Conservation (phyloP, 2,888 invertebrate species). For the Chrysolina haemoptera region DNA sequence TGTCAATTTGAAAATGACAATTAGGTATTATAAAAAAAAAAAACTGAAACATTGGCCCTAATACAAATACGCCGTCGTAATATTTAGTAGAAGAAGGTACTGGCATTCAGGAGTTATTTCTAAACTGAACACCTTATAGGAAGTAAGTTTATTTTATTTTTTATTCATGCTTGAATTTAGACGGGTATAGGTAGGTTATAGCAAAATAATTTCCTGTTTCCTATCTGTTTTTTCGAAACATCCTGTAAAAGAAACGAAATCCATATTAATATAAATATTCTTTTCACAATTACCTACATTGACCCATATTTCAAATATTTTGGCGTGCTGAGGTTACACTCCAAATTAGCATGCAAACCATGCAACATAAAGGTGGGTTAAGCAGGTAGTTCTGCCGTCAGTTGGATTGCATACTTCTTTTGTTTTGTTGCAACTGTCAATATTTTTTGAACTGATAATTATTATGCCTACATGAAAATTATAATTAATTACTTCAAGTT, state of each 20-base stretch:
- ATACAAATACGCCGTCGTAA: too few species aligned
- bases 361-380: conserved; percentile 20
- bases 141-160: too few species aligned
- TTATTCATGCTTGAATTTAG: not conserved
- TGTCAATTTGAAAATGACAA: too few species aligned
- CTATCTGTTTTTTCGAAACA: not conserved
- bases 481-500: conserved; percentile 12
- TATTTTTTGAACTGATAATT: conserved; percentile 10
- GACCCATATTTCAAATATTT: conserved; percentile 21
- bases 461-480: not conserved
- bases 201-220: not conserved
- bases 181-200: too few species aligned
- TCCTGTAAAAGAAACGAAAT: not conserved
- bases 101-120: not conserved
- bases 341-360: conserved; percentile 29
- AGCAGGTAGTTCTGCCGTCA: not conserved
- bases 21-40: too few species aligned
- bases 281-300: conserved; percentile 15
- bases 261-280: not conserved
- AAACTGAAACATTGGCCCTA: too few species aligned
- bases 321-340: conserved; percentile 7
- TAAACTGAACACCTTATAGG: too few species aligned
- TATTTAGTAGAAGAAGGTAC: too few species aligned
- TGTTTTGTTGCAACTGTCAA: conserved; percentile 37
- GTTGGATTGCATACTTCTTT: conserved; percentile 20